phyloP scores from a whole-genome alignment of 2,888 invertebrate genomes.

The Parnassius orleans region DNA sequence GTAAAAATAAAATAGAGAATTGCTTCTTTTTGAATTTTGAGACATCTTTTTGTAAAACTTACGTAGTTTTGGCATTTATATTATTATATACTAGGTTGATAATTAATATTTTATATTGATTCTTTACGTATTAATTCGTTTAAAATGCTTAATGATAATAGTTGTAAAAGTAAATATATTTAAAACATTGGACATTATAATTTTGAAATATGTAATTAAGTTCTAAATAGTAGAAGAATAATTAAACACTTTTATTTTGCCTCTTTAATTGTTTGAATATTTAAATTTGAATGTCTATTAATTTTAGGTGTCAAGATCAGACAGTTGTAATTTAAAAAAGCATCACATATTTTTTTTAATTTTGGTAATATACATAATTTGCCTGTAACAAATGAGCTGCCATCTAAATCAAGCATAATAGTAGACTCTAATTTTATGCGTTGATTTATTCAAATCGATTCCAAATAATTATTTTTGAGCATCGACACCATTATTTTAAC shows the following conservation, averaged over 20 bases:
- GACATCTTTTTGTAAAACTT: conserved; percentile 34
- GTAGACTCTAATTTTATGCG: conserved; percentile 71
- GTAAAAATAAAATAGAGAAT: conserved; percentile 44
- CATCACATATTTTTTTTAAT: conserved; percentile 35
- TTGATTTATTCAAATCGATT: conserved; percentile 75
- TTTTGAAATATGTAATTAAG: not conserved
- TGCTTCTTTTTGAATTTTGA: conserved; percentile 47
- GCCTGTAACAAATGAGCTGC: conserved; percentile 63
- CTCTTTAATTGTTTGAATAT: conserved; percentile 6
- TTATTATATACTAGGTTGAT: too few relatives aligned
- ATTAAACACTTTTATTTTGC: not conserved
- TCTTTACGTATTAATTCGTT: too few relatives aligned
- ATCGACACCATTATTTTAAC: conserved; percentile 71
- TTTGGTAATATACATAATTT: conserved; percentile 52
- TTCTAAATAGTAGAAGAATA: too few relatives aligned
- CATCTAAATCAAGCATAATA: conserved; percentile 73
- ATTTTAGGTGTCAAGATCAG: conserved; percentile 20
- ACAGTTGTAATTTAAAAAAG: conserved; percentile 30
- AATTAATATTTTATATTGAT: too few relatives aligned
- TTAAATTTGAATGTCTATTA: conserved; percentile 20
- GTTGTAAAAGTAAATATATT: too few relatives aligned
- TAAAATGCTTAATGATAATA: too few relatives aligned
- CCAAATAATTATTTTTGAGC: conserved; percentile 72
- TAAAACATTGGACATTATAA: conserved; percentile 20
- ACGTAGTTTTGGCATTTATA: too few relatives aligned